Conservation (phyloP, 92 coral and sea anemone genomes). For the Meandrina meandrites region DNA sequence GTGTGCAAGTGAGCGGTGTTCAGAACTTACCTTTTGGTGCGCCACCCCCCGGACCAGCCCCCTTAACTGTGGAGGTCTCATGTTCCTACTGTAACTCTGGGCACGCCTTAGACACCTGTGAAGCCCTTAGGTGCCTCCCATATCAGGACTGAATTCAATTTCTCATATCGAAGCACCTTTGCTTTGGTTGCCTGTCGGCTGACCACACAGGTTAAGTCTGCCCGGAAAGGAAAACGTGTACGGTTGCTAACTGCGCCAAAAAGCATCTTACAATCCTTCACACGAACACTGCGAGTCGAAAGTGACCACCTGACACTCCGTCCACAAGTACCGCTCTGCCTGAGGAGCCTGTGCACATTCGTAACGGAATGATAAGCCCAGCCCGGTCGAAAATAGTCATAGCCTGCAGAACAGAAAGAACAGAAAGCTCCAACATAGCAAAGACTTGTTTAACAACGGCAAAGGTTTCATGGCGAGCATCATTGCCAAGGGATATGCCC, state of each 20-base stretch:
- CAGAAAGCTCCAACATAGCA: slow-evolving; percentile 3
- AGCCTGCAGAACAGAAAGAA: slow-evolving; percentile 18
- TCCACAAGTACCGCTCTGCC: neutral
- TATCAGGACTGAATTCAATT: slow-evolving; percentile 26
- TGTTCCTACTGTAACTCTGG: slow-evolving; percentile 34
- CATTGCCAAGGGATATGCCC: slow-evolving; percentile 21
- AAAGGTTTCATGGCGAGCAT: slow-evolving; percentile 2
- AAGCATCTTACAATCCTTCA: slow-evolving; percentile 6
- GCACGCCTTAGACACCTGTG: too few relatives aligned
- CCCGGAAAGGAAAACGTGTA: too few relatives aligned
- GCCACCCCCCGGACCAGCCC: neutral
- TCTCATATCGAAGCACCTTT: slow-evolving; percentile 5
- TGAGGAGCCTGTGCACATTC: neutral
- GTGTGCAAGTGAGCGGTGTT: too few relatives aligned
- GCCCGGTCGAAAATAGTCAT: neutral
- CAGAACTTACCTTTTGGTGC: too few relatives aligned
- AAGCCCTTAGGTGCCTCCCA: slow-evolving; percentile 41
- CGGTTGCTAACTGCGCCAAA: too few relatives aligned
- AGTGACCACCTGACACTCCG: neutral
- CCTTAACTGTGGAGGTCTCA: neutral
- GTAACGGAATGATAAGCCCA: too few relatives aligned
- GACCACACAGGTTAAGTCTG: too few relatives aligned
- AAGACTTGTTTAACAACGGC: neutral
- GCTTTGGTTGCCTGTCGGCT: slow-evolving; percentile 25
- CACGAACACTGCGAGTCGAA: slow-evolving; percentile 2